Conservation (phyloP, 2,797 vertebrate genomes). For the Sardinella longiceps region DNA sequence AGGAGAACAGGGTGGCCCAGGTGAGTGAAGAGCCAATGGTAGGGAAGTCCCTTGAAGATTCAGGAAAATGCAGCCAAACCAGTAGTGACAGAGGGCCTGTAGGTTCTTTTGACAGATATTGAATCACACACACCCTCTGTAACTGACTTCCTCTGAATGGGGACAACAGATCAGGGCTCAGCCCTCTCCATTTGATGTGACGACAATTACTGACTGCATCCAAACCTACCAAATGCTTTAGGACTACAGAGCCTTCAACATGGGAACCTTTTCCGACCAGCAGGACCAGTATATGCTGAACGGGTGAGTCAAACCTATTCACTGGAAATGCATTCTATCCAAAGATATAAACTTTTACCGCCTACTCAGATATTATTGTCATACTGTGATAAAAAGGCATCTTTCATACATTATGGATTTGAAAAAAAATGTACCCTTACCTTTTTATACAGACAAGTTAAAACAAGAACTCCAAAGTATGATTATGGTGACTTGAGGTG, state of each 20-base stretch:
- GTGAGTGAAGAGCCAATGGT: slow-evolving; percentile 59
- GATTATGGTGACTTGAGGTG: background rate
- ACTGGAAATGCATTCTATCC: background rate
- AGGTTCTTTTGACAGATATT: slow-evolving; percentile 42
- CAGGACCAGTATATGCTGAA: slow-evolving; percentile 46
- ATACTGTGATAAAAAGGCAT: background rate
- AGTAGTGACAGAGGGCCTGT: slow-evolving; percentile 51
- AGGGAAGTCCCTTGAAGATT: slow-evolving; percentile 29
- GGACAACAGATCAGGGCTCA: slow-evolving; percentile 3
- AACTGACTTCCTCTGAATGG: slow-evolving; percentile 37
- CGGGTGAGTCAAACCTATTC: slow-evolving; percentile 56
- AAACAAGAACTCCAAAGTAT: background rate
- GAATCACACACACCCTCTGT: slow-evolving; percentile 31
- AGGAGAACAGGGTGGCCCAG: slow-evolving; percentile 52
- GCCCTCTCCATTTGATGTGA: background rate
- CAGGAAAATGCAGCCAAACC: slow-evolving; percentile 69
- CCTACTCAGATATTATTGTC: slow-evolving; percentile 35
- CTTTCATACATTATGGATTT: background rate
- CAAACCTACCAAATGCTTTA: background rate
- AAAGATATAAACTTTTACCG: background rate
- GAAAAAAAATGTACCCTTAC: background rate
- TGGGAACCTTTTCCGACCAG: slow-evolving; percentile 55
- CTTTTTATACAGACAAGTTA: background rate
- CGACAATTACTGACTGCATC: background rate
- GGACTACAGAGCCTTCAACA: slow-evolving; percentile 30